Conservation (phyloP, 2,797 vertebrate species). For the Sciurus carolinensis region DNA sequence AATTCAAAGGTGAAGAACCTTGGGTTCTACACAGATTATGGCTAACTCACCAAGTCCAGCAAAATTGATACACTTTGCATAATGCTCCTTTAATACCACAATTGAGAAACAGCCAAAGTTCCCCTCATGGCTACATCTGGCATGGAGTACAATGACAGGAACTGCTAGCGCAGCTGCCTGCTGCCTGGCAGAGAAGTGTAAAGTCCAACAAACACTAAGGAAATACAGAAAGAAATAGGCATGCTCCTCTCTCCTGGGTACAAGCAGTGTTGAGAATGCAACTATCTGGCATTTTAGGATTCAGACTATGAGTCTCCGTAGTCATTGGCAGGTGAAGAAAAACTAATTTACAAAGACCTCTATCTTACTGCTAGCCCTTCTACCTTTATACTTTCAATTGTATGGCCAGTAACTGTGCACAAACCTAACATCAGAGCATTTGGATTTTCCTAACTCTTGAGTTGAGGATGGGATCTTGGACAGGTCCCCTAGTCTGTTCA, state of each 20-base stretch:
- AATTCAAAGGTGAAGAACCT: not conserved
- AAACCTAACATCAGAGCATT: not conserved
- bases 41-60: fast-evolving
- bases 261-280: not conserved
- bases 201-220: not conserved
- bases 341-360: not conserved
- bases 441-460: not conserved
- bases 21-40: not conserved
- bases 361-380: no score
- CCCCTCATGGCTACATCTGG: not conserved
- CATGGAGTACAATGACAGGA: fast-evolving
- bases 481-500: not conserved
- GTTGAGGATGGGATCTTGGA: not conserved
- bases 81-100: no score
- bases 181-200: not conserved
- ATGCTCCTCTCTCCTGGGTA: not conserved
- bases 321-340: not conserved
- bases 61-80: fast-evolving
- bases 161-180: fast-evolving
- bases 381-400: not conserved
- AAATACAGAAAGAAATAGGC: not conserved
- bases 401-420: no score
- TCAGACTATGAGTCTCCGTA: not conserved
- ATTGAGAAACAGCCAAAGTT: not conserved
- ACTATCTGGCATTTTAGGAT: not conserved